phyloP scores from a whole-genome alignment of 2,888 invertebrate genomes.

The Polymixis lichenea region DNA sequence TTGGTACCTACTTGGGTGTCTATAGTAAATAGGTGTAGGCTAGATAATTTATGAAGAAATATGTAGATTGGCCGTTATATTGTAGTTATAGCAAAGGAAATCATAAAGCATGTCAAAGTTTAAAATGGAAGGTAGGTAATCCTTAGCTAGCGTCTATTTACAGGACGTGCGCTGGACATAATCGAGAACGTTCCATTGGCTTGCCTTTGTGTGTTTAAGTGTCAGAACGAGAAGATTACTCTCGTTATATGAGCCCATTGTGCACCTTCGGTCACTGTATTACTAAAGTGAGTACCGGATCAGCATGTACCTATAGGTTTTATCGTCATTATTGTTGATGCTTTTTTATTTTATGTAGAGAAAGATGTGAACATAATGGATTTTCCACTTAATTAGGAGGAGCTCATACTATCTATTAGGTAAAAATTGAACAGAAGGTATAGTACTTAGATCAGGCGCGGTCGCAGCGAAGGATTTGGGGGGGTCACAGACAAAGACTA shows the following conservation, averaged over 20 bases:
- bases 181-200: conserved; percentile 80
- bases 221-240: conserved; percentile 82
- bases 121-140: conserved; percentile 67
- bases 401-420: background rate
- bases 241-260: conserved; percentile 79
- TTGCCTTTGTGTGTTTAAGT: conserved; percentile 84
- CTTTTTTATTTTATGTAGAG: background rate
- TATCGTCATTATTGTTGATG: background rate
- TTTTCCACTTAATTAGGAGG: background rate
- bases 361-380: background rate
- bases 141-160: conserved; percentile 75
- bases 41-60: conserved; percentile 45
- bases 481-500: too few relatives aligned
- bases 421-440: background rate
- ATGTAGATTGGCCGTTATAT: conserved; percentile 20
- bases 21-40: conserved; percentile 28
- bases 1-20: conserved; percentile 25
- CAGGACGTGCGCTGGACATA: conserved; percentile 79
- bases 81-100: conserved; percentile 68
- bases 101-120: conserved; percentile 76
- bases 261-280: conserved; percentile 65
- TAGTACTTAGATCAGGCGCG: too few relatives aligned
- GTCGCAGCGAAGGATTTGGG: too few relatives aligned
- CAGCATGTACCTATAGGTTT: conserved; percentile 41
- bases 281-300: conserved; percentile 57